Evolutionary conservation across 2,113 vertebrate species (phyloP), one percentile per base, ranked within the genome.

Genomic region (Lycaon pictus): DNA sequence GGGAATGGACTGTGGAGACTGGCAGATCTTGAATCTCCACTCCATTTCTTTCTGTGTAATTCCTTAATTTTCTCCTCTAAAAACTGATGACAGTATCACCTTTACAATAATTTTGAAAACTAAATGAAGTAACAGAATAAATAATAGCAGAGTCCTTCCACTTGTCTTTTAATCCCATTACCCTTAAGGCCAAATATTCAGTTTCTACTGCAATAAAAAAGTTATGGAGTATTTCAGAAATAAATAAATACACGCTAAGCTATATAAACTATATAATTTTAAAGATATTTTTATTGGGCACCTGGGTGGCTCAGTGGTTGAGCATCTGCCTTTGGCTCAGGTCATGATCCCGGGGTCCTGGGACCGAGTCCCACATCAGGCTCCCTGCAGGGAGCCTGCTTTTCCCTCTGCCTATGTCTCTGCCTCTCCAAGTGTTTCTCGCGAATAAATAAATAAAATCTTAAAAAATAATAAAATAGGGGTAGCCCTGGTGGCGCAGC

Each of bases 71-170:
- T 71, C 74, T 80, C 69, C 43, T 90, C 74, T 71, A 85, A 51
- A 87, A 89, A 95, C 80, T 92, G 56, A 67, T 84, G 83, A 82
- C 56, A 63, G 10, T 55, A 92, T 86, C 53, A 92, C 43, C 37
- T 74, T 76, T 3, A 67, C 43, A 90, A 19, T 35, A 72, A 94
- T 37, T 92, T 16, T 91, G 56, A 80, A 9, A 90, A 74, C 80
- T 77, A 96, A 79, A 76, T 87, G 55, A 92, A 83, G 85, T 65
- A 85, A 63, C 35, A 43, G 60, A 94, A 6, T 43, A 96, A 95
- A 90, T 51, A 27, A 89, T 0, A 93, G 29, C 58, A 95, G 53
- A 25, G 74, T 87, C 48, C n/a, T 55, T 93, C 51, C 2, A 67
- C 22, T 92, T 56, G 3, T 91, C 17, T 84, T 91, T 67, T 62